phyloP scores from a whole-genome alignment of 2,113 vertebrate species.

The Sinocyclocheilus anshuiensis region DNA sequence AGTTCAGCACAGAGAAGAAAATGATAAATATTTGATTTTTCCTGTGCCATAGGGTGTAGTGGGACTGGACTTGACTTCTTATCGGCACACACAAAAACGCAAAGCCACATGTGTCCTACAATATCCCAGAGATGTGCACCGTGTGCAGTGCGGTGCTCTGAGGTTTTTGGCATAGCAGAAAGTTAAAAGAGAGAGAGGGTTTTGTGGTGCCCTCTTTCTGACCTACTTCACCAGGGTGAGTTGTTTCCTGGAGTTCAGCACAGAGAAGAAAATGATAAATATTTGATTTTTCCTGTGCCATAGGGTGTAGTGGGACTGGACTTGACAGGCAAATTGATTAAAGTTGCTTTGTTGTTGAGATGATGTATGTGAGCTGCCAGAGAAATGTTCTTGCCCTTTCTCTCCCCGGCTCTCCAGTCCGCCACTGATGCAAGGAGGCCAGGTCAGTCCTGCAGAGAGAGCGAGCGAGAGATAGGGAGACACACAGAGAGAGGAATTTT shows the following conservation, averaged over 20 bases:
- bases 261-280: slow-evolving; percentile 53
- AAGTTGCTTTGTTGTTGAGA: slow-evolving; percentile 55
- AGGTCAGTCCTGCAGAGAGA: slow-evolving; percentile 45
- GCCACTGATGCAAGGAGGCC: slow-evolving; percentile 58
- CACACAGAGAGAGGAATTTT: neutral
- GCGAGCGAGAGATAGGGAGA: slow-evolving; percentile 12
- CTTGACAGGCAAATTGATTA: slow-evolving; percentile 60
- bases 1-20: slow-evolving; percentile 51
- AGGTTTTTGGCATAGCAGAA: neutral
- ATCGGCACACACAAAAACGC: neutral
- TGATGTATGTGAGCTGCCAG: slow-evolving; percentile 61
- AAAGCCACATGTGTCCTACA: slow-evolving; percentile 3
- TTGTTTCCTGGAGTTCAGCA: slow-evolving; percentile 49
- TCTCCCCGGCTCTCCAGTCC: slow-evolving; percentile 41
- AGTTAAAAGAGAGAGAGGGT: slow-evolving; percentile 15
- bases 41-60: slow-evolving; percentile 50
- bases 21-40: slow-evolving; percentile 57
- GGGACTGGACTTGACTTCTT: slow-evolving; percentile 46
- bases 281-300: slow-evolving; percentile 51
- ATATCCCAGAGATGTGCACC: slow-evolving; percentile 16
- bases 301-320: slow-evolving; percentile 56
- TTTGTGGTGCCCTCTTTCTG: slow-evolving; percentile 45
- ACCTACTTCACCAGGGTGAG: slow-evolving; percentile 50
- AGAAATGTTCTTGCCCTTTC: slow-evolving; percentile 55
- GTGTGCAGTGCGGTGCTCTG: slow-evolving; percentile 6